Base-by-base conservation (phyloP, 92 coral and sea anemone species). In the Parazoanthus swiftii region DNA sequence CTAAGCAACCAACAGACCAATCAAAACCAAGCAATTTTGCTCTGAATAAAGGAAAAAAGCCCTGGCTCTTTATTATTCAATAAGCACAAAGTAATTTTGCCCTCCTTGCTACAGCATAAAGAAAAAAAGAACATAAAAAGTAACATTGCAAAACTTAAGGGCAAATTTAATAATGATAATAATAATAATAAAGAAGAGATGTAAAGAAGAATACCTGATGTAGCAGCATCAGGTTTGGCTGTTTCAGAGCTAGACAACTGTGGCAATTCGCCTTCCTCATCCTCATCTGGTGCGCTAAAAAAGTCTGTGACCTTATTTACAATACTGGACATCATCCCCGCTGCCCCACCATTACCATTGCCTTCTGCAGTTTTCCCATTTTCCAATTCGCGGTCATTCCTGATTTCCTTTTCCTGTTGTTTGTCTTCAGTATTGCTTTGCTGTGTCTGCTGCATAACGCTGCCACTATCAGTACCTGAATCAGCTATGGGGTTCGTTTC, bases 241-340 rank as follows among this genome's bases (percentile, higher is more conserved):
- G 87, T 44, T 6, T 72, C 87, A 70, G 79, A n/a, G 76, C 56
- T 46, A 9, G 86, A 83, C 37, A 83, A 46, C 78, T 83, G 86
- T 4, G 77, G 86, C 36, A 83, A 8, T 33, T 48, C 78, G 5
- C 23, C 63, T 21, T 84, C 87, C n/a, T 84, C 87, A 48, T 84
- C 87, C 25, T 84, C 87, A 46, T 84, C 87, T 70, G 87, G 87
- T 15, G 79, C 37, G 16, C 63, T 84, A 71, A 84, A 84, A 46
- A 84, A 84, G 67, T 84, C 87, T 44, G 87, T 84, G 36, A 84
- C 87, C 87, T 84, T 84, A 71, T 84, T 71, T 46, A 84, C 87
- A 26, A 84, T 70, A 56, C 79, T 84, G 1, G 87, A 84, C 87
- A 84, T 84, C 87, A 84, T 84, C 38, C 87, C 87, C 15, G 87